Conservation (phyloP, 2,113 vertebrate species). For the Podilymbus podiceps region DNA sequence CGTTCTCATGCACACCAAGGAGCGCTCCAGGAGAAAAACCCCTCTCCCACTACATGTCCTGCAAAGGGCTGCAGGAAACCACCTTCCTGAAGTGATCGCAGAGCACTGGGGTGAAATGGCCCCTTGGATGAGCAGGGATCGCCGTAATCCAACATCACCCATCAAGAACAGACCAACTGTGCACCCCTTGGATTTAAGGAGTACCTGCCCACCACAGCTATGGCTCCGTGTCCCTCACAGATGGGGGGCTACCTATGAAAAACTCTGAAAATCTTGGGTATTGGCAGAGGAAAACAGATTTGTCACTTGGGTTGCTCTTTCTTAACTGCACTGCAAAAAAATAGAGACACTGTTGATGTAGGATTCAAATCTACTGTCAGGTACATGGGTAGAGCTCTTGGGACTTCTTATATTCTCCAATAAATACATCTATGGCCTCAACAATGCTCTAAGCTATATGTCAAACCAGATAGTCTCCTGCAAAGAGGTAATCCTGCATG, state of each 20-base stretch:
- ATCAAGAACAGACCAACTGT: background rate
- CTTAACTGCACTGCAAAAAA: background rate
- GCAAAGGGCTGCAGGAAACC: background rate
- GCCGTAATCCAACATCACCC: background rate
- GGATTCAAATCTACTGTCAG: background rate
- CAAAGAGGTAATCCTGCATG: background rate
- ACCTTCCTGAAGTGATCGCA: background rate
- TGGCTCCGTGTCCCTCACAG: background rate
- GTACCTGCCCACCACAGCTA: background rate
- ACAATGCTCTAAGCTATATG: background rate
- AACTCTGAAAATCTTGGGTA: background rate
- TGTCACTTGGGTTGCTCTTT: background rate
- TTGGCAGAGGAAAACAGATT: background rate
- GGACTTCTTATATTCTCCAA: background rate
- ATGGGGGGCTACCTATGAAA: background rate
- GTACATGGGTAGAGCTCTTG: background rate
- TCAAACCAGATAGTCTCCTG: background rate
- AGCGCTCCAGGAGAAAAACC: background rate
- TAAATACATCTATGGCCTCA: background rate
- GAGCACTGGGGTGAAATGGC: background rate
- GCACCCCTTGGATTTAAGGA: background rate
- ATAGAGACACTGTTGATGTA: background rate
- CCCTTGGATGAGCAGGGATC: background rate
- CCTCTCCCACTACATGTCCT: background rate
- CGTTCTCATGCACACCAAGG: fast-evolving